Base-by-base conservation (phyloP, 2,888 invertebrate species). In the Yponomeuta cagnagella region DNA sequence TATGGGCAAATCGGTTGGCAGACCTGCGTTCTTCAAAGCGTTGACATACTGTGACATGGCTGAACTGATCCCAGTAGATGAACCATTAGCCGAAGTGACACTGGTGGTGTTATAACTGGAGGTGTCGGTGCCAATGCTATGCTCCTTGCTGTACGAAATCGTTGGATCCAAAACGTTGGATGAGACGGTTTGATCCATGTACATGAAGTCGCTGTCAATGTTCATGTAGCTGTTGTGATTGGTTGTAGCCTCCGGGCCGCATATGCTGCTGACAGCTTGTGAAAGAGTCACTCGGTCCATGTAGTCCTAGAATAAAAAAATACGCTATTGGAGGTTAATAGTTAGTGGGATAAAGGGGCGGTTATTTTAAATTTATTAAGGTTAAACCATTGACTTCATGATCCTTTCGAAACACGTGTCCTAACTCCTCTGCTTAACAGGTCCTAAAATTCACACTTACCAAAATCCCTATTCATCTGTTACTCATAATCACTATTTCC, bases 41-140 rank as follows among this genome's bases (percentile, higher is more conserved):
- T 87, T 93, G n/a, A 89, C 93, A 73, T 88, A 93, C 80, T 92
- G 90, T 1, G 92, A 90, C 90, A 92, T 89, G 3, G 90, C 89
- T 15, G 82, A 87, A 71, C 84, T 84, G 48, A 90, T 86, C 65
- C 80, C 79, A 4, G 80, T 80, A 6, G 78, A 77, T 31, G 77
- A 76, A 65, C 85, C 85, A 70, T 76, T 81, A 10, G 84, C 77
- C 71, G 77, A 83, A 58, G 79, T 83, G 2, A 82, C 77, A n/a
- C 80, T 79, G 4, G 84, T 77, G 71, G 80, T 82, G 6, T 84
- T 76, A 72, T 85, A 89, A 74, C 81, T 86, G 4, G 86, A 80
- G 10, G 86, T 82, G n/a, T 86, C 82, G 1, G 84, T 84, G 71
- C 82, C 86, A 65, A 82, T 81, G 63, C 85, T 76, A 58, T 74